These are phyloP conservation scores for Pterostichus madidus DNA, from an alignment of 2,888 invertebrate genomes.

Conservation along the genomic window DNA sequence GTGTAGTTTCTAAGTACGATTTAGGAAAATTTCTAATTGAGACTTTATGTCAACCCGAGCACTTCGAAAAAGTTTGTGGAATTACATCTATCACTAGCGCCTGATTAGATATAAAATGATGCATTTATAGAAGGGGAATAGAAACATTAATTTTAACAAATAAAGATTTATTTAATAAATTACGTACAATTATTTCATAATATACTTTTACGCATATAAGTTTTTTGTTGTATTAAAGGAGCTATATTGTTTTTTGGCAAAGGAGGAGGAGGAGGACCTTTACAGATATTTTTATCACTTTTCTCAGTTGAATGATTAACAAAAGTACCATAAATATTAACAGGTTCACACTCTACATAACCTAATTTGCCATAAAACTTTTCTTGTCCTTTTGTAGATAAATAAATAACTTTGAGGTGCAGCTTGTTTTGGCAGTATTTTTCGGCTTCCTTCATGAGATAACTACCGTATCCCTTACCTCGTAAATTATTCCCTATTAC, in stretches of 20 bases:
- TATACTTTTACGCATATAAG: slow-evolving; percentile 73
- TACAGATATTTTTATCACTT: slow-evolving; percentile 68
- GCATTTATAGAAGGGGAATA: not conserved
- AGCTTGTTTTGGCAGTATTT: slow-evolving; percentile 84
- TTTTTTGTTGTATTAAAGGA: slow-evolving; percentile 72
- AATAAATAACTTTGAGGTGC: slow-evolving; percentile 81
- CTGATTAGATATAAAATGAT: slow-evolving; percentile 17
- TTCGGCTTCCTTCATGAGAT: slow-evolving; percentile 87
- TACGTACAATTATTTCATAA: slow-evolving; percentile 48
- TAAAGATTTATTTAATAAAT: slow-evolving; percentile 37
- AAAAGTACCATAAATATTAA: slow-evolving; percentile 83
- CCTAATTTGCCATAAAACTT: slow-evolving; percentile 87
- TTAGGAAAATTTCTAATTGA: slow-evolving; percentile 88
- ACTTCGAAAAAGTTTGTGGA: slow-evolving; percentile 84
- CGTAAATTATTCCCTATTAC: slow-evolving; percentile 86
- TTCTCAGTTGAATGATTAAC: slow-evolving; percentile 64
- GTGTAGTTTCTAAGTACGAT: slow-evolving; percentile 87
- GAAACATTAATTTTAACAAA: slow-evolving; percentile 6
- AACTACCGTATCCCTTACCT: slow-evolving; percentile 88
- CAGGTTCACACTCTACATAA: slow-evolving; percentile 84
- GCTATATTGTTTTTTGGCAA: slow-evolving; percentile 73
- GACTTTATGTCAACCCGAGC: slow-evolving; percentile 83
- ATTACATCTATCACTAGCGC: slow-evolving; percentile 78
- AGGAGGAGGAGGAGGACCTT: slow-evolving; percentile 75
- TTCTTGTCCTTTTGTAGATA: slow-evolving; percentile 83